These are phyloP conservation scores for Ceyx margarethae DNA, from an alignment of 2,113 vertebrate species.

Conservation along the genomic window DNA sequence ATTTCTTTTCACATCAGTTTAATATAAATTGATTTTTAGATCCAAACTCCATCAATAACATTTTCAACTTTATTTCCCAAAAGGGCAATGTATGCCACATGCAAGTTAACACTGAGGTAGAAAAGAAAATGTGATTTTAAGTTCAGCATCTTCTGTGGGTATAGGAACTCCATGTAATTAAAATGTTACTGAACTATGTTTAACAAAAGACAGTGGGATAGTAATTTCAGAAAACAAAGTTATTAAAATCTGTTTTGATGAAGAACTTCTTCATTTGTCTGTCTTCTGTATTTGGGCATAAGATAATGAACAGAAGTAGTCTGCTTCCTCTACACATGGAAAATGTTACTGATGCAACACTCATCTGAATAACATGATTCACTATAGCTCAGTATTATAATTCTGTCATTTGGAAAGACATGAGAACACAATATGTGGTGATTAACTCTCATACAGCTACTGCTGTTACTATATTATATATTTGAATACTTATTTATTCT, in stretches of 20 bases:
- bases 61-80: neutral
- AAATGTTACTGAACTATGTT: neutral
- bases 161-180: neutral
- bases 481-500: neutral
- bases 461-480: neutral
- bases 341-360: neutral
- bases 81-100: neutral
- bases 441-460: neutral
- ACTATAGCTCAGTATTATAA: neutral
- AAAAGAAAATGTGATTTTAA: neutral
- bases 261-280: neutral
- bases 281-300: neutral
- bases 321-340: neutral
- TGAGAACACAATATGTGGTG: neutral
- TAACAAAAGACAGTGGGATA: neutral
- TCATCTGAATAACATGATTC: neutral
- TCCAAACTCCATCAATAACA: neutral
- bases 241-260: neutral
- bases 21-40: neutral
- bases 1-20: neutral
- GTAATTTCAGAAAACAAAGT: neutral
- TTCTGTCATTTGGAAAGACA: neutral
- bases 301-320: neutral
- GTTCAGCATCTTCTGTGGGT: neutral
- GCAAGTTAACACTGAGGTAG: neutral